These are phyloP conservation scores for Ichneumon xanthorius DNA, from an alignment of 2,888 invertebrate species.

Conservation along the genomic window DNA sequence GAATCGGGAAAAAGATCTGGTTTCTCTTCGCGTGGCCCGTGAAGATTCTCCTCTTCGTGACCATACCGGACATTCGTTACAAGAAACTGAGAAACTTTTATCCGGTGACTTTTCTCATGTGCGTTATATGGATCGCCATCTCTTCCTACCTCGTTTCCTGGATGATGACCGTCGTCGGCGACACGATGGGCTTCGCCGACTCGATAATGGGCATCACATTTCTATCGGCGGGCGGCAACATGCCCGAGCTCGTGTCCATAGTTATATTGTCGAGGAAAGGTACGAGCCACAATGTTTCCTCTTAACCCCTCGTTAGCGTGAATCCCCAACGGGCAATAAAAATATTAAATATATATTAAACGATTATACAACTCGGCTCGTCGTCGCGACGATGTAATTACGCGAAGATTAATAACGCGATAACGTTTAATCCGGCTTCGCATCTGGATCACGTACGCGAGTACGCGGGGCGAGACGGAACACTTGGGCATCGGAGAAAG, in stretches of 20 bases:
- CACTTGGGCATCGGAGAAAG: no score
- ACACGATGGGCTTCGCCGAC: constrained; percentile 92
- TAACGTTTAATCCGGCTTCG: neutral
- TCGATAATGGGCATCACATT: constrained; percentile 97
- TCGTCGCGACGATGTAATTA: neutral
- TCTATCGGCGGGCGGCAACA: constrained; percentile 94
- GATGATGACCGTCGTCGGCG: constrained; percentile 95
- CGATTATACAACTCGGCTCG: constrained; percentile 5
- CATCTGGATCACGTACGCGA: neutral
- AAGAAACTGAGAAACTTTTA: constrained; percentile 87
- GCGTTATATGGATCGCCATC: constrained; percentile 93
- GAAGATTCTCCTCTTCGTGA: constrained; percentile 87
- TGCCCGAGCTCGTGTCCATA: constrained; percentile 94
- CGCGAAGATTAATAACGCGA: constrained; percentile 5
- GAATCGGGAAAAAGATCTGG: constrained; percentile 85
- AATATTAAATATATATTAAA: neutral
- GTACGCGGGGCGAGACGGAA: neutral
- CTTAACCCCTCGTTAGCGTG: neutral
- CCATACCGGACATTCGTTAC: constrained; percentile 90
- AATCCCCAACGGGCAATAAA: neutral
- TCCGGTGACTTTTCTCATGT: constrained; percentile 93
- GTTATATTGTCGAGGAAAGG: constrained; percentile 95
- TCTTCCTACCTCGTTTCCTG: constrained; percentile 96
- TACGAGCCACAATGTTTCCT: constrained; percentile 77
- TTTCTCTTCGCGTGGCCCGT: constrained; percentile 92